These are phyloP conservation scores for Ammodramus savannarum DNA, from an alignment of 2,113 vertebrate genomes.

Conservation along the genomic window DNA sequence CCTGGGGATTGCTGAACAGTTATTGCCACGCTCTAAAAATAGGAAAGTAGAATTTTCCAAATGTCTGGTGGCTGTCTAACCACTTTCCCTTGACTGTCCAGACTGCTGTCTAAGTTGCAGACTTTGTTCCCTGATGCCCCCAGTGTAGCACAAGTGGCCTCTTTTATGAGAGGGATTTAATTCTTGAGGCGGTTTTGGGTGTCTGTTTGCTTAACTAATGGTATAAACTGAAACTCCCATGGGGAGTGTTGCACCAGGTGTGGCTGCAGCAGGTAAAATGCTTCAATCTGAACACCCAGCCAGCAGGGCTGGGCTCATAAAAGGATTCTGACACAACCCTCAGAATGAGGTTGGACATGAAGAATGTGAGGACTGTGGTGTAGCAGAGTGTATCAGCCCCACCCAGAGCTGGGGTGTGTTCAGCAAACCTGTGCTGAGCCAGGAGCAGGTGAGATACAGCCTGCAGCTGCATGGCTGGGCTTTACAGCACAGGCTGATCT, in stretches of 20 bases:
- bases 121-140: neutral
- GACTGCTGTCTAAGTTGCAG: neutral
- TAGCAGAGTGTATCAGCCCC: slow-evolving; percentile 22
- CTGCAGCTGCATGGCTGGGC: neutral
- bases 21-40: neutral
- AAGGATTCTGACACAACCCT: slow-evolving; percentile 58
- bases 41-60: neutral
- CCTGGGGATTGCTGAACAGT: neutral
- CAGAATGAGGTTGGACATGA: slow-evolving; percentile 54
- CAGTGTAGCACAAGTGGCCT: neutral
- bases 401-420: slow-evolving; percentile 44
- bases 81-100: neutral
- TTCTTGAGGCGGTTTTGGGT: neutral
- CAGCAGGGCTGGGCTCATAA: slow-evolving; percentile 60
- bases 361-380: slow-evolving; percentile 50
- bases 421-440: neutral
- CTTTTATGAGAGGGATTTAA: neutral
- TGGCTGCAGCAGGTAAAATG: slow-evolving; percentile 41
- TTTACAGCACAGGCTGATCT: neutral
- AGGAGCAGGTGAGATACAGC: neutral
- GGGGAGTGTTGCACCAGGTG: slow-evolving; percentile 58
- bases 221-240: slow-evolving; percentile 48
- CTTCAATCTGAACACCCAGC: slow-evolving; percentile 44
- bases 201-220: slow-evolving; percentile 40
- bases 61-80: neutral